These are phyloP conservation scores for Noctuana brunneofusca DNA, from an alignment of 2,888 invertebrate species.

Conservation along the genomic window DNA sequence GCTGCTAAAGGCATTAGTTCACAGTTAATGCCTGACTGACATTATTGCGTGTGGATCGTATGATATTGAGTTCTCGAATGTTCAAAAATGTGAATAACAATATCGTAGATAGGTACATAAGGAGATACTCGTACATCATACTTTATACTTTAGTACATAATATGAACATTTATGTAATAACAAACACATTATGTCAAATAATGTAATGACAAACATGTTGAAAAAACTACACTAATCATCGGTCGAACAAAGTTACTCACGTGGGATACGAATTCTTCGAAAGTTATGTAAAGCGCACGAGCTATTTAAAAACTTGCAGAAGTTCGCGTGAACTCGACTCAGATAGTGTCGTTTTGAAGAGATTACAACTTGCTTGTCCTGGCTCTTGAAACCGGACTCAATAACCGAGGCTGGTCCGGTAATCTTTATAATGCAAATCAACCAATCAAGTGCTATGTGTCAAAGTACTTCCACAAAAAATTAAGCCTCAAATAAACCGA, in stretches of 20 bases:
- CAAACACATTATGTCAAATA: not conserved
- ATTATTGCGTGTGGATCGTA: too few species aligned
- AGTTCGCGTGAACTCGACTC: not conserved
- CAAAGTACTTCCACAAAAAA: too few species aligned
- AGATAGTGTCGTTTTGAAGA: not conserved
- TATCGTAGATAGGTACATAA: too few species aligned
- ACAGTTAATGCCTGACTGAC: too few species aligned
- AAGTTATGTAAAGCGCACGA: slow-evolving; percentile 38
- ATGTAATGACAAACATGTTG: not conserved
- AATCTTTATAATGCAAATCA: not conserved
- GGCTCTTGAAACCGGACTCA: not conserved
- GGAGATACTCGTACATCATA: too few species aligned
- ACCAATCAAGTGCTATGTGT: too few species aligned
- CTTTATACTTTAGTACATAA: too few species aligned
- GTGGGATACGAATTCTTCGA: slow-evolving; percentile 21
- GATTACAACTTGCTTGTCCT: not conserved
- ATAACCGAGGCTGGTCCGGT: not conserved
- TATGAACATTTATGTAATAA: too few species aligned
- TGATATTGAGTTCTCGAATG: too few species aligned
- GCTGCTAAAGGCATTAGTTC: too few species aligned
- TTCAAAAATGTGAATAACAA: too few species aligned
- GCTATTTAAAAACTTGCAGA: slow-evolving; percentile 37
- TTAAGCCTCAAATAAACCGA: too few species aligned
- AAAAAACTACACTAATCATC: not conserved
- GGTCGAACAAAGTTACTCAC: slow-evolving; percentile 6